phyloP scores from a whole-genome alignment of 2,113 vertebrate genomes.

The Tringa solitaria region DNA sequence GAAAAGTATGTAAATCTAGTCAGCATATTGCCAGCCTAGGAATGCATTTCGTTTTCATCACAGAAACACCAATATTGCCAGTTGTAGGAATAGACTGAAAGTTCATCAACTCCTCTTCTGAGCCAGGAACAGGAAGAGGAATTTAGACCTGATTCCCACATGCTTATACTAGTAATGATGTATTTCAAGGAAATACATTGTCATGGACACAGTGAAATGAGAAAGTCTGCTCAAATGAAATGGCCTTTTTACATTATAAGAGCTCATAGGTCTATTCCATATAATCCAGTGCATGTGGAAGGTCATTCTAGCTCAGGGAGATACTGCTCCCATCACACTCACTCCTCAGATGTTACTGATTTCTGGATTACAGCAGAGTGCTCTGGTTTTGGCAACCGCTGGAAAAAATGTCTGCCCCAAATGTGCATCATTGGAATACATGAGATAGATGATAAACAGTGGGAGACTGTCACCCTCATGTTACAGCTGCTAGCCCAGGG shows the following conservation, averaged over 20 bases:
- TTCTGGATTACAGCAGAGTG: not conserved
- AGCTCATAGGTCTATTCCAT: not conserved
- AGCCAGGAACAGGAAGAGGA: not conserved
- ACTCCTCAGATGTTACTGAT: not conserved
- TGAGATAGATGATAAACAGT: not conserved
- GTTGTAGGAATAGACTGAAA: not conserved
- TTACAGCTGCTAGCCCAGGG: not conserved
- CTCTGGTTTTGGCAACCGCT: not conserved
- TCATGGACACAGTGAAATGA: not conserved
- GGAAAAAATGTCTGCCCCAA: not conserved
- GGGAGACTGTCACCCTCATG: not conserved
- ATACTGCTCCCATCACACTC: not conserved
- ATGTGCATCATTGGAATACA: not conserved
- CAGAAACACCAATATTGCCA: not conserved
- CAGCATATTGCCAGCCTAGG: not conserved
- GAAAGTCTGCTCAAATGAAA: not conserved
- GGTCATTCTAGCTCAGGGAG: not conserved
- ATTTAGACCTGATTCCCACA: not conserved
- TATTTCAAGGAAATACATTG: not conserved
- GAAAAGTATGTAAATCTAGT: not conserved
- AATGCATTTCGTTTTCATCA: not conserved
- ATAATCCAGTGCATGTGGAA: not conserved
- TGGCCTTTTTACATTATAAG: not conserved
- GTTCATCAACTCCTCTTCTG: not conserved
- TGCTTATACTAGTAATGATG: not conserved